Percentiles rank a stretch among this genome's conserved stretches.
These are phyloP conservation scores for Microctonus brassicae DNA, from an alignment of 2,888 invertebrate genomes.

Conservation along the genomic window DNA sequence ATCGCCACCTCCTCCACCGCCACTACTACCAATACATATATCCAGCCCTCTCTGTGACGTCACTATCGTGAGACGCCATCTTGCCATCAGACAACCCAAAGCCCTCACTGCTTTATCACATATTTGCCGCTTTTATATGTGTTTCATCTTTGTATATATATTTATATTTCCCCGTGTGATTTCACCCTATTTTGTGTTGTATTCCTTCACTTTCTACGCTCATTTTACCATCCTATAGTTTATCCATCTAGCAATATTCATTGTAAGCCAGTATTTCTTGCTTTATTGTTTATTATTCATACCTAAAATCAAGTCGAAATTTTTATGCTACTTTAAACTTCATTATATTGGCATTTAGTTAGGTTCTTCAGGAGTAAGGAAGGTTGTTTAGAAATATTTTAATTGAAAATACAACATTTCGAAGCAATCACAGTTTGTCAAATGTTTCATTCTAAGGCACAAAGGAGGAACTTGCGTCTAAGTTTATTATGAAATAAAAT, in stretches of 20 bases:
- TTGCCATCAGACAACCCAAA: slow-evolving; percentile 68
- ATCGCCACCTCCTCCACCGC: slow-evolving; percentile 28
- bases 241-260: not conserved
- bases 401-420: too few species aligned
- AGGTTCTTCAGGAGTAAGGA: too few species aligned
- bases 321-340: too few species aligned
- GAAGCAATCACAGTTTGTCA: too few species aligned
- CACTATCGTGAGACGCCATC: slow-evolving; percentile 69
- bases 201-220: slow-evolving; percentile 15
- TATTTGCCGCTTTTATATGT: slow-evolving; percentile 51
- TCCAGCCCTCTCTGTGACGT: slow-evolving; percentile 61
- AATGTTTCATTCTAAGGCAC: too few species aligned
- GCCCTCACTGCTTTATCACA: slow-evolving; percentile 65
- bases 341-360: too few species aligned
- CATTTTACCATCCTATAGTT: not conserved
- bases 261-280: not conserved
- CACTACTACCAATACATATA: slow-evolving; percentile 19
- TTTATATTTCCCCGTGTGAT: slow-evolving; percentile 27
- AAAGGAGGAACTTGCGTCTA: too few species aligned
- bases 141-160: too few species aligned
- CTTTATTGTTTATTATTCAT: not conserved
- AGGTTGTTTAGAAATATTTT: too few species aligned
- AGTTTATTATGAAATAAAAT: too few species aligned
- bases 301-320: too few species aligned
- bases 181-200: slow-evolving; percentile 14